Conservation (phyloP, 2,888 invertebrate genomes). For the Allygus modestus region DNA sequence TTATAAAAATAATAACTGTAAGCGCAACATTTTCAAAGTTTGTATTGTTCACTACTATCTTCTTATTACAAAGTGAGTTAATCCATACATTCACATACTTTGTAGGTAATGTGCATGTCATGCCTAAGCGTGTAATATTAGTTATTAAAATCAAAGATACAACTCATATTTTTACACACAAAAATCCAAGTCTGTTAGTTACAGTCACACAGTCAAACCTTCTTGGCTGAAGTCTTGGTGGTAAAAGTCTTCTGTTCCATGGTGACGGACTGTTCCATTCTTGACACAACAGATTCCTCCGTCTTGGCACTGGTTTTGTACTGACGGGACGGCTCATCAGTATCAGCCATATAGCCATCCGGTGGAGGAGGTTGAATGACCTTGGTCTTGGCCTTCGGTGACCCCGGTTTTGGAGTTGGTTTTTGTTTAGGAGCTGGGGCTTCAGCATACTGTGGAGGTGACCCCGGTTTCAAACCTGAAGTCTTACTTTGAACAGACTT, state of each 20-base stretch:
- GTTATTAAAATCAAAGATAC: background rate
- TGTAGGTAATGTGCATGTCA: conserved; percentile 1
- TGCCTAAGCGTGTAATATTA: background rate
- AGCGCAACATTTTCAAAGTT: too few species aligned
- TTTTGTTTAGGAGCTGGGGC: conserved; percentile 71
- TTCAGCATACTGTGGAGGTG: conserved; percentile 73
- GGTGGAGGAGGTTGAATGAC: conserved; percentile 73
- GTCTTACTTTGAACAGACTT: conserved; percentile 70
- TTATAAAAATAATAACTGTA: too few species aligned
- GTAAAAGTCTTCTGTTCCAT: conserved; percentile 37
- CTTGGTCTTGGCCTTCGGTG: conserved; percentile 77
- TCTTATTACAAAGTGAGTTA: too few species aligned
- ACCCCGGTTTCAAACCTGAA: conserved; percentile 73
- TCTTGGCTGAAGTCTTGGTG: conserved; percentile 37
- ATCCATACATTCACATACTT: too few species aligned
- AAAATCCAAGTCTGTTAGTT: background rate
- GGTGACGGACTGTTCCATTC: conserved; percentile 24
- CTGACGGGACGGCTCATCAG: conserved; percentile 77
- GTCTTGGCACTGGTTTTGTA: background rate
- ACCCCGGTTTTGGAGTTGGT: conserved; percentile 74
- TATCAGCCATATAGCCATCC: conserved; percentile 85
- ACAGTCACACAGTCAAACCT: conserved; percentile 49
- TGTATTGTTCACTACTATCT: too few species aligned
- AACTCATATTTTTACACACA: background rate
- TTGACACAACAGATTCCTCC: conserved; percentile 25